Evolutionary conservation across 1,140 invertebrate species (phyloP).

Genomic region (Pachypeltis micranthus): DNA sequence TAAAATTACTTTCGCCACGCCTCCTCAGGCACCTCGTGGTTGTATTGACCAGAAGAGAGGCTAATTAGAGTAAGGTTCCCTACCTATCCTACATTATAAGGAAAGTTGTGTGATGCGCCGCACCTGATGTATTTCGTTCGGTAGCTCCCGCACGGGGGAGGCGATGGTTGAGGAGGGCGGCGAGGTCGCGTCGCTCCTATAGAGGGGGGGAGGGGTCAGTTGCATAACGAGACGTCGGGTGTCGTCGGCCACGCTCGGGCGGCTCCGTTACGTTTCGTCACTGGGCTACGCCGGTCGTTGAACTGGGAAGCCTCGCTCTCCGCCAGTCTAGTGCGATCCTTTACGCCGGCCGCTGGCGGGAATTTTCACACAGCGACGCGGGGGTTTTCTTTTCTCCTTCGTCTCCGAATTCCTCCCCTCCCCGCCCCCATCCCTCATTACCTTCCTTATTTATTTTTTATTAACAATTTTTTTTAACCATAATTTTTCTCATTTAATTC

Average conservation of each 20-base stretch:
- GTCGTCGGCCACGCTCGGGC: slow-evolving; percentile 6
- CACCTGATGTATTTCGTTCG: no score
- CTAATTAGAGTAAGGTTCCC: no score
- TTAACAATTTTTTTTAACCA: no score
- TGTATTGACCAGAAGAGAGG: no score
- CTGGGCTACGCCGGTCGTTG: slow-evolving; percentile 19
- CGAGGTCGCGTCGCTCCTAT: no score
- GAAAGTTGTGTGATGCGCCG: no score
- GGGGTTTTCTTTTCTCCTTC: background rate
- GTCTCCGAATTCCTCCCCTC: background rate
- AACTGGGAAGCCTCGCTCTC: slow-evolving; percentile 15
- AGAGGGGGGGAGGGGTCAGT: background rate
- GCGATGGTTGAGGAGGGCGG: no score
- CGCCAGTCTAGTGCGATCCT: slow-evolving; percentile 18
- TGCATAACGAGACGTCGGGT: slow-evolving; percentile 17
- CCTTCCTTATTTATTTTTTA: background rate
- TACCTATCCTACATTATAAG: no score
- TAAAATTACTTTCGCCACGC: no score
- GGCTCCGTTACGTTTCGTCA: slow-evolving; percentile 21
- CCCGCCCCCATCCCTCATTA: background rate
- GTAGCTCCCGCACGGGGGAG: no score
- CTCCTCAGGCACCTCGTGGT: no score
- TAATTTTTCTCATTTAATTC: no score
- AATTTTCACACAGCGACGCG: background rate
- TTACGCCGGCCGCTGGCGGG: background rate